Percentiles rank a stretch among this genome's conserved stretches.
These are phyloP conservation scores for Geophilus truncorum DNA, from an alignment of 2,888 invertebrate genomes.

Conservation along the genomic window DNA sequence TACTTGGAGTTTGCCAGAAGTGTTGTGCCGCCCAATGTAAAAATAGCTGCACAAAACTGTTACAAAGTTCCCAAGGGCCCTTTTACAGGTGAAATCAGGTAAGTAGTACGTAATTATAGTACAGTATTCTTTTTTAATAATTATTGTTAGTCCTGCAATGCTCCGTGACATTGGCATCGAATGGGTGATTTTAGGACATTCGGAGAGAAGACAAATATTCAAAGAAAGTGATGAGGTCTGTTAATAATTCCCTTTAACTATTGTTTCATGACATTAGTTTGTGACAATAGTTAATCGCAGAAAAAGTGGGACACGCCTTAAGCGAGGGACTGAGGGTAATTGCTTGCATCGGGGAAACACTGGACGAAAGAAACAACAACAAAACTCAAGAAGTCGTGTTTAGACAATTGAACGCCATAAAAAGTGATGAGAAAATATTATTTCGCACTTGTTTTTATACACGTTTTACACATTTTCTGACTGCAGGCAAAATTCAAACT, in stretches of 20 bases:
- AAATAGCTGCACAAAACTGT: conserved; percentile 87
- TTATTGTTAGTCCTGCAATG: conserved; percentile 73
- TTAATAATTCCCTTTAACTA: neutral
- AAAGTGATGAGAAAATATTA: conserved; percentile 32
- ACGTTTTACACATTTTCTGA: no score
- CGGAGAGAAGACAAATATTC: conserved; percentile 91
- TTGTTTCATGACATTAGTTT: conserved; percentile 32
- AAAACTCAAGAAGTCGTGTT: conserved; percentile 94
- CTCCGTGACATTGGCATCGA: conserved; percentile 80
- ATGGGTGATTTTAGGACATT: conserved; percentile 98
- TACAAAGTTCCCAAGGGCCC: conserved; percentile 90
- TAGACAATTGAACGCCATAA: conserved; percentile 77
- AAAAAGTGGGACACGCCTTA: conserved; percentile 50
- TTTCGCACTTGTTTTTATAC: no score
- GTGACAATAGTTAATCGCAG: conserved; percentile 50
- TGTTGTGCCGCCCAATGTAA: conserved; percentile 62
- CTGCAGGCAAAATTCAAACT: conserved; percentile 49
- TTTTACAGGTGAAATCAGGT: conserved; percentile 90
- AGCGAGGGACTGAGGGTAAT: conserved; percentile 60
- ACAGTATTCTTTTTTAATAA: neutral
- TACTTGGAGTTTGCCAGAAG: conserved; percentile 71
- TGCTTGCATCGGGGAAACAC: conserved; percentile 94
- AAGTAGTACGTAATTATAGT: neutral
- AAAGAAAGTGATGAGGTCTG: conserved; percentile 78
- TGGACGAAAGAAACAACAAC: conserved; percentile 88